Base-by-base conservation (phyloP, 2,888 invertebrate species). In the Euzophera pinguis region DNA sequence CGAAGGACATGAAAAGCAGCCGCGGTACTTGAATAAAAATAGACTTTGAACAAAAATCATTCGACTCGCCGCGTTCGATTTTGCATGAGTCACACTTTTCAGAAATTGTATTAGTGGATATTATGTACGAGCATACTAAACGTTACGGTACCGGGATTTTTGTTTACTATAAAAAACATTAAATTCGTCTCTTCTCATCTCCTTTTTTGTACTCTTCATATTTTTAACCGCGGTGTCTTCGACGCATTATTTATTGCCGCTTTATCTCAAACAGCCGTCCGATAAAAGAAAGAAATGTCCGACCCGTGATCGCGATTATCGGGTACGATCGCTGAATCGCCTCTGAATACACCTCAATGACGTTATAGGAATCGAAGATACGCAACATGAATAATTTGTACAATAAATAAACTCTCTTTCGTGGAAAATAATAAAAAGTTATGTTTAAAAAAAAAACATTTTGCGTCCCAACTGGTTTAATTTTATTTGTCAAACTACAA, bases 201-300 rank as follows among this genome's bases (percentile, higher is more conserved):
- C 6, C 3, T 38, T 13, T 7, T 13, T 13, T 38, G 38, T 13
- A 13, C 16, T 1, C 6, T 5, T 13, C 16, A 38, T 38, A 39
- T 16, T 39, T 39, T 39, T 80, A 78, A 79, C 73, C 71, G 69
- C 73, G 64, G 72, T 73, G 84, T 83, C 85, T 75, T 75, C 69
- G 66, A 73, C 53, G 66, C 74, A 84, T 86, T 86, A 88, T 88
- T 89, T 88, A 89, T 86, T 87, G 73, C 84, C 68, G 71, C 75
- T 87, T 88, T 87, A 87, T 88, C 84, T 85, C 75, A 73, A 62
- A 75, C 78, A 81, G 81, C 81, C 78, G 79, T 79, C 75, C 71
- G 78, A 74, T 84, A 87, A 87, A 87, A 84, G 87, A 86, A 86
- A 87, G 83, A 87, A 87, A 84, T 81, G 81, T 84, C 45, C 45